Conservation (phyloP, 2,888 invertebrate genomes). For the Platycheirus rosarum region DNA sequence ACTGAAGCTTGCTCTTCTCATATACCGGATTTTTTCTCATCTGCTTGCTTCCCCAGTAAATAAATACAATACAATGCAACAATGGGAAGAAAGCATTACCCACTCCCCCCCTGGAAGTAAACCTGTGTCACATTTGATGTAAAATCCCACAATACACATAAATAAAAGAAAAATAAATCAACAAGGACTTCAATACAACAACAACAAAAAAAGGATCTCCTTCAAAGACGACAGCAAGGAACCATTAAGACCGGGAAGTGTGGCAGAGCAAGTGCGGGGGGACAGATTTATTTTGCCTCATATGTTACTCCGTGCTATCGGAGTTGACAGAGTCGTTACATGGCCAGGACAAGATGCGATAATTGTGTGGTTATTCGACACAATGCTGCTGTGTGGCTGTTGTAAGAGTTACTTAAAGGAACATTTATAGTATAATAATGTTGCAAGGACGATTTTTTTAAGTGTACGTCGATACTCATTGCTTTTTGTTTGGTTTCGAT, state of each 20-base stretch:
- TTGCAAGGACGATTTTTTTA: conserved; percentile 17
- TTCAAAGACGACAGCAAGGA: conserved; percentile 59
- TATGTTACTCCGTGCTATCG: conserved; percentile 45
- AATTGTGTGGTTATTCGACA: conserved; percentile 59
- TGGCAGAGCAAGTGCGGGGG: conserved; percentile 54
- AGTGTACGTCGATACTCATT: conserved; percentile 9
- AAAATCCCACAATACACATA: conserved; percentile 55
- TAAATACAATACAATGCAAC: conserved; percentile 23
- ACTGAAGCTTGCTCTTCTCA: conserved; percentile 25
- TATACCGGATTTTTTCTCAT: neutral
- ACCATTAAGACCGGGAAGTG: conserved; percentile 58
- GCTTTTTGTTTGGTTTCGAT: neutral
- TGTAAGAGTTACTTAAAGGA: conserved; percentile 37
- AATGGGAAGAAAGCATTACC: neutral
- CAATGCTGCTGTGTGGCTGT: neutral
- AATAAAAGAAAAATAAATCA: conserved; percentile 63
- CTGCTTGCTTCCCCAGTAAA: conserved; percentile 18
- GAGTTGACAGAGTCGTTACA: conserved; percentile 36
- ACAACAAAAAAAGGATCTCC: conserved; percentile 36
- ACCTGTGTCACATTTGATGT: conserved; percentile 67
- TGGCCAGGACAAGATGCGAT: conserved; percentile 43
- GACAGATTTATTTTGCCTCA: conserved; percentile 68
- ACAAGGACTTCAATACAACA: conserved; percentile 34
- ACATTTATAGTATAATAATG: conserved; percentile 19
- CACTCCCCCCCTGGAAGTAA: conserved; percentile 39